A percentile compares a stretch with the other conserved stretches of the same genome.
These are phyloP conservation scores for Actinemys pallida DNA, from an alignment of 2,113 vertebrate species.

Conservation along the genomic window DNA sequence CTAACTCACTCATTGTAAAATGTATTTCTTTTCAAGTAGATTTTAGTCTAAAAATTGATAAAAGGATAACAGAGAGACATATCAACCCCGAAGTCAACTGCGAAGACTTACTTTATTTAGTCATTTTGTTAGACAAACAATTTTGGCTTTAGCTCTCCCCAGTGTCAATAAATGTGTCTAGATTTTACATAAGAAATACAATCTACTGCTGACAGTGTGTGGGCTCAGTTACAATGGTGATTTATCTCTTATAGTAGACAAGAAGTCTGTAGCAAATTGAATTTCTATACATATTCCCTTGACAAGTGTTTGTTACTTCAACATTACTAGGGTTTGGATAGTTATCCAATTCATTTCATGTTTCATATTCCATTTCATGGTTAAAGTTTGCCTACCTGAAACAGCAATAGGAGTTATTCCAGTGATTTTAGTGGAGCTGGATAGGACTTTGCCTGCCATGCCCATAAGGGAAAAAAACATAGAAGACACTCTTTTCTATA, in stretches of 20 bases:
- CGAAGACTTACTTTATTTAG: background rate
- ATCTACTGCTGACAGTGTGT: background rate
- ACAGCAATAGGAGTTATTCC: background rate
- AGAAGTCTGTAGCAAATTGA: background rate
- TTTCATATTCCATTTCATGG: background rate
- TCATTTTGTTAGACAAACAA: background rate
- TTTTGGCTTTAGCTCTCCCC: background rate
- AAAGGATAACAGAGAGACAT: background rate
- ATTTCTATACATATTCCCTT: slow-evolving; percentile 25
- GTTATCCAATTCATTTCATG: background rate
- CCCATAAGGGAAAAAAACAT: background rate
- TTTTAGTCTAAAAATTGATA: background rate
- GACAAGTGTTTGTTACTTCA: slow-evolving; percentile 52
- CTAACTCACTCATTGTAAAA: background rate
- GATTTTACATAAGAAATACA: background rate
- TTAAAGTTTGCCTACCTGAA: slow-evolving; percentile 19
- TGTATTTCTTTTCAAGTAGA: background rate
- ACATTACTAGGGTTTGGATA: background rate
- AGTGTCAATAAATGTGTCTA: background rate
- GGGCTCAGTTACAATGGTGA: background rate
- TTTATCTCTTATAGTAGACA: background rate
- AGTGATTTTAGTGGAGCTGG: background rate
- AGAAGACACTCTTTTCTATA: background rate
- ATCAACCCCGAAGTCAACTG: background rate
- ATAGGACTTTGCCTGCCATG: background rate